Evolutionary conservation across 2,113 vertebrate genomes (phyloP), one percentile per base, ranked within the genome.

Genomic region (Corynorhinus townsendii): DNA sequence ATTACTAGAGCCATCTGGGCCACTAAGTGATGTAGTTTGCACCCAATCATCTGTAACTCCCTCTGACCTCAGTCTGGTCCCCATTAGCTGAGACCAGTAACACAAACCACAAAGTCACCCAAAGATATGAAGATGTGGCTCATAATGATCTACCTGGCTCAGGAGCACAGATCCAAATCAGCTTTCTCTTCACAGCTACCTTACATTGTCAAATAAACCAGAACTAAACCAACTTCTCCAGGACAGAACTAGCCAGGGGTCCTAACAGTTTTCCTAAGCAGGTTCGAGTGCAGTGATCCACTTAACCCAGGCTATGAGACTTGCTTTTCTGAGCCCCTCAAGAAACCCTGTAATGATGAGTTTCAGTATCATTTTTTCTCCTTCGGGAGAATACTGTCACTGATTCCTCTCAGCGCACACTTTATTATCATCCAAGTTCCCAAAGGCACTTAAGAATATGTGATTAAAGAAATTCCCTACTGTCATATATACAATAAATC

Each of bases 391-490:
- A 88, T 22, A 62, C 43, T 86, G 84, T 79, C 88, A 83, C 81
- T n/a, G 93, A 96, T 90, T 96, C 86, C 79, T 93, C 90, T 95
- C 90, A 89, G 92, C 71, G 84, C 77, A 71, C 64, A 95, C 90
- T 97, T 93, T 94, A 97, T 96, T 97, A 95, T 94, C n/a, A 0
- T 91, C 77, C 82, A 96, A 86, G 73, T 96, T 96, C 92, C 95
- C 96, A 95, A 89, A 96, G 94, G 95, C 84, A 86, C 90, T 95
- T 64, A 80, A 89, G 85, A 95, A 86, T 95, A 86, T 89, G 89
- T 95, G 96, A 97, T 97, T 96, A 96, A 96, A 95, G 64, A 69
- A 95, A 96, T 97, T 93, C 96, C 95, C 92, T 84, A 72, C 71
- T 96, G 92, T 92, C 95, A 76, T 89, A 91, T 88, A 79, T 77